These are phyloP conservation scores for Anarhynchus alexandrinus DNA, from an alignment of 2,113 vertebrate genomes.

Conservation along the genomic window DNA sequence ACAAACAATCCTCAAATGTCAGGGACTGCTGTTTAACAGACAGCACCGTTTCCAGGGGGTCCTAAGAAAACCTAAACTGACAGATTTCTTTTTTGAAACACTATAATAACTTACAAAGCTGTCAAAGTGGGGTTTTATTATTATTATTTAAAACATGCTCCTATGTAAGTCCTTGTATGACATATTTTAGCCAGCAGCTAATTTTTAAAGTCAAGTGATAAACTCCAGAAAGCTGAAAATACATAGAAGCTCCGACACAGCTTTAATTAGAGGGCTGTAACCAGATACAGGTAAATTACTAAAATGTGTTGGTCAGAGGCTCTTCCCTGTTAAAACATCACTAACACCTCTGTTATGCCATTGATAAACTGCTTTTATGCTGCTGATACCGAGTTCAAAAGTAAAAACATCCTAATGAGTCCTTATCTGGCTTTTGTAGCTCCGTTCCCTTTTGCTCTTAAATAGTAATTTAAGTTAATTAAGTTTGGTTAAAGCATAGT, in stretches of 20 bases:
- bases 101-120: conserved; percentile 27
- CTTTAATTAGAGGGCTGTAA: not conserved
- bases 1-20: not conserved
- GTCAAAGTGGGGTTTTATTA: conserved; percentile 7
- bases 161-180: not conserved
- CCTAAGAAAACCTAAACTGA: conserved; percentile 35
- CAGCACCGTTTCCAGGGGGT: conserved; percentile 11
- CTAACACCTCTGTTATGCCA: not conserved
- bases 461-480: not conserved
- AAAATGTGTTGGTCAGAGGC: not conserved
- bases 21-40: conserved; percentile 28
- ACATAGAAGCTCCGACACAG: not conserved
- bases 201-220: conserved; percentile 19
- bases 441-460: not conserved
- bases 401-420: not conserved
- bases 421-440: not conserved
- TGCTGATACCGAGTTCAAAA: not conserved
- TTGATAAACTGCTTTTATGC: not conserved
- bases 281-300: not conserved
- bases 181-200: conserved; percentile 42
- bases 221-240: not conserved
- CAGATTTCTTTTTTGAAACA: conserved; percentile 32
- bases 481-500: not conserved
- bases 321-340: not conserved
- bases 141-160: conserved; percentile 20